Base-by-base conservation (phyloP, 2,113 vertebrate genomes). In the Marcusenius ussheri region DNA sequence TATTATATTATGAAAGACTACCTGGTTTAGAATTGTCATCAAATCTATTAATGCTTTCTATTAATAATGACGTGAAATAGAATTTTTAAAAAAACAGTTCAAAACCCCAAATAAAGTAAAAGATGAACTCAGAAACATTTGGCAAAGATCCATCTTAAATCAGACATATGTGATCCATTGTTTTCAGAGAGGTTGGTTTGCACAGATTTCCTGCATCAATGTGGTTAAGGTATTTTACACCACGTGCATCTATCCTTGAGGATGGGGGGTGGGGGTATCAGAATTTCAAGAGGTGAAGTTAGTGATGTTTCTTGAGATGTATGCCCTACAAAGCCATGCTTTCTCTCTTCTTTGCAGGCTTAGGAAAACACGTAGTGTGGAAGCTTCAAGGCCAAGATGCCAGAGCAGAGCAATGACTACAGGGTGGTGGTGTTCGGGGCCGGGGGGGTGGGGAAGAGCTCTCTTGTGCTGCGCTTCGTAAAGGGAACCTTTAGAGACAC, bases 401-500 rank as follows among this genome's bases (percentile, higher is more conserved):
- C 97, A 2, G 97, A 97, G 92, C 97, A 97, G 91, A 97, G 97
- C 91, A 97, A 97, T 27, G 97, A 97, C 62, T 97, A 97, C 95
- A 96, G 97, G 0, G 97, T 97, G 95, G 97, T 97, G 93, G 97
- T 97, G 92, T 97, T 97, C 0, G 97, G 97, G 0, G 97, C 97
- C 0, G 97, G 97, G 0, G 97, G 97, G 0, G 97, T 98, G 89
- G 97, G 97, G 88, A 98, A 98, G 95, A 98, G 97, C 94, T 98
- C 97, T 0, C 93, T 98, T 93, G 97, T 98, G 90, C 95, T 97
- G 90, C 97, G 97, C 74, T 98, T 98, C 10, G 97, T 97, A 46
- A 97, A 97, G 92, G 97, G 97, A 51, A 98, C 97, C 7, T 98
- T 98, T 93, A 96, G 97, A 0, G 97, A 98, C 93, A 97, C 97